Evolutionary conservation across 1,140 invertebrate species (phyloP).

Genomic region (Anthonomus grandis): DNA sequence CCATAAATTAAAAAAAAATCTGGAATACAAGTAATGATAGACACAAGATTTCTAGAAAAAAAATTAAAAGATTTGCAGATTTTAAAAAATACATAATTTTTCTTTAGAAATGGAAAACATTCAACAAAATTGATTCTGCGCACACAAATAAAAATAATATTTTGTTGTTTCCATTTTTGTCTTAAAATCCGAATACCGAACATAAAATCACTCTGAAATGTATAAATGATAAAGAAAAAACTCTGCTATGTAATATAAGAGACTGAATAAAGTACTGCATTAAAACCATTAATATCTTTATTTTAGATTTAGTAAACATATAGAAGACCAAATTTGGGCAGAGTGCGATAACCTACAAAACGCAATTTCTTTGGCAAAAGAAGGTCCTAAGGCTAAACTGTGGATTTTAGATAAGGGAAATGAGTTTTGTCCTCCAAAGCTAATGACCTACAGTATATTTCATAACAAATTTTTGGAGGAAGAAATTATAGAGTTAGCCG

Average conservation of each 20-base stretch:
- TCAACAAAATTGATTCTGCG: too few relatives aligned
- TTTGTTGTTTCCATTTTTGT: too few relatives aligned
- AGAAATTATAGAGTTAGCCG: constrained; percentile 14
- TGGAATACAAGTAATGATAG: too few relatives aligned
- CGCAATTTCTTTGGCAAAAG: constrained; percentile 34
- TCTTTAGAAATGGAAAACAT: too few relatives aligned
- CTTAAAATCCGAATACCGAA: too few relatives aligned
- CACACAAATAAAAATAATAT: too few relatives aligned
- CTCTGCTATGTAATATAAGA: background rate
- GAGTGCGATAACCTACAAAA: constrained; percentile 37
- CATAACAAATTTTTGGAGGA: constrained; percentile 23
- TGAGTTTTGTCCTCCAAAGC: constrained; percentile 33
- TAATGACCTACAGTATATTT: constrained; percentile 35
- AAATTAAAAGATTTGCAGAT: too few relatives aligned
- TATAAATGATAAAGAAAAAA: background rate
- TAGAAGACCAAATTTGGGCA: constrained; percentile 34
- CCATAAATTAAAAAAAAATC: too few relatives aligned
- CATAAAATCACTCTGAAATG: too few relatives aligned
- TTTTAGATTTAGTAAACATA: constrained; percentile 20
- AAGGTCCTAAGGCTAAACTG: constrained; percentile 31
- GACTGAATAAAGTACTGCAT: too few relatives aligned
- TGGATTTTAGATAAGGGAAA: constrained; percentile 42
- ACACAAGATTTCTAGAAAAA: too few relatives aligned
- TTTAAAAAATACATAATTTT: too few relatives aligned
- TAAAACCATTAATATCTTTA: background rate